phyloP scores from a whole-genome alignment of 2,797 vertebrate genomes.

The Enteromius thamalakanensis region DNA sequence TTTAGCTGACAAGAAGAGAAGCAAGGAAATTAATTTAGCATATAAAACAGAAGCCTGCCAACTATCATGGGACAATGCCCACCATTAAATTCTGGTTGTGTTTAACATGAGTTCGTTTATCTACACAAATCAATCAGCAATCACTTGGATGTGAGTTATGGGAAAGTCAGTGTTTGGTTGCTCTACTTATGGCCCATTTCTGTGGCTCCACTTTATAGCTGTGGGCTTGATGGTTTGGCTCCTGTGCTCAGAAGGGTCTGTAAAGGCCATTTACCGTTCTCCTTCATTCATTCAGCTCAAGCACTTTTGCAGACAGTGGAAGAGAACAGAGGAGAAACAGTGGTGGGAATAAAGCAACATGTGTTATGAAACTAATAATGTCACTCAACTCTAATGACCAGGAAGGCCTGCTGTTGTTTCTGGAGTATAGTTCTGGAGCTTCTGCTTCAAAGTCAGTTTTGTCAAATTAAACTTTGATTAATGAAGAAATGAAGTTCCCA shows the following conservation, averaged over 20 bases:
- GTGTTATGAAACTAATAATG: conserved; percentile 17
- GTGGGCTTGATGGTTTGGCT: conserved; percentile 46
- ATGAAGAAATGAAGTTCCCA: not conserved
- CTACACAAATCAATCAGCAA: conserved; percentile 15
- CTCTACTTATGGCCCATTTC: conserved; percentile 43
- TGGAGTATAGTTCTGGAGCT: not conserved
- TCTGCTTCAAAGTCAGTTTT: not conserved
- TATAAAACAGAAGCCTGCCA: not conserved
- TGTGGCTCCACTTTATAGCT: conserved; percentile 51
- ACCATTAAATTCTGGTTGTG: not conserved
- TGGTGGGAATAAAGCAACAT: conserved; percentile 8
- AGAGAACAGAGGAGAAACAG: not conserved
- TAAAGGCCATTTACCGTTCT: conserved; percentile 33
- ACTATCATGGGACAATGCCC: not conserved
- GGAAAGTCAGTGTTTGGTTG: conserved; percentile 12
- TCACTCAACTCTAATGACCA: not conserved
- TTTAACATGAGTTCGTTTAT: not conserved
- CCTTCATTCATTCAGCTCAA: conserved; percentile 35
- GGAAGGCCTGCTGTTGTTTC: not conserved
- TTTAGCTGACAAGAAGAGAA: not conserved
- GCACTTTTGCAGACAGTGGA: conserved; percentile 25
- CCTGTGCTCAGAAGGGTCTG: conserved; percentile 28
- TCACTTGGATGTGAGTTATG: conserved; percentile 13
- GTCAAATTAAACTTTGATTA: not conserved
- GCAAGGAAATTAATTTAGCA: not conserved